Base-by-base conservation (phyloP, 2,888 invertebrate species). In the Timandra comae region DNA sequence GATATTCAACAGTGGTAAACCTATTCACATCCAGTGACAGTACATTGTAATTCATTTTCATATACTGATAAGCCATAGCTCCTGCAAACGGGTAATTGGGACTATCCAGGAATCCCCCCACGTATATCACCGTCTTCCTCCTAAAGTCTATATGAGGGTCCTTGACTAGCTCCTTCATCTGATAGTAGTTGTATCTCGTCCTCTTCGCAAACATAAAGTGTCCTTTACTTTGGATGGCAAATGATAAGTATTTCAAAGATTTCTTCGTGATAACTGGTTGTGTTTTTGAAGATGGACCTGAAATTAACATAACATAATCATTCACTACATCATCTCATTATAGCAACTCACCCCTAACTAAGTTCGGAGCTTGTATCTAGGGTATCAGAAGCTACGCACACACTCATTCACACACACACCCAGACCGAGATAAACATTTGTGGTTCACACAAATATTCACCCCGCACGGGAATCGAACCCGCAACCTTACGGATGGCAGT, bases 41-140 rank as follows among this genome's bases (percentile, higher is more conserved):
- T 0, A 64, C 68, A 9, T 77, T 78, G 19, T 74, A 81, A 0
- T 67, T 72, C 21, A 63, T 16, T 2, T 52, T 54, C 29, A 52
- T 66, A 30, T 79, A 82, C 0, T 41, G 21, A 0, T 37, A 29
- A 1, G 59, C 70, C 1, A 65, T 27, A 0, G 46, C 29, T 1
- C 35, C 25, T 0, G 64, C 69, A 0, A 61, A 39, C 0, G 62
- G 51, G 24, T 60, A 62, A 3, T 27, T 49, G 0, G 74, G 67
- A 5, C 63, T 69, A 19, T 80, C 80, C 43, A 75, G 16, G 30
- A 52, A 82, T 0, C 81, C 81, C 0, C 71, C 71, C 0, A 71
- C 60, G 24, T 68, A 81, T 16, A 82, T 2, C 7, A 71, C 2
- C 0, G 76, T 79, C 30, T 57, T 69, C 35, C 56, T 74, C 1